phyloP scores from a whole-genome alignment of 2,113 vertebrate species.

The Gobiocypris rarus region DNA sequence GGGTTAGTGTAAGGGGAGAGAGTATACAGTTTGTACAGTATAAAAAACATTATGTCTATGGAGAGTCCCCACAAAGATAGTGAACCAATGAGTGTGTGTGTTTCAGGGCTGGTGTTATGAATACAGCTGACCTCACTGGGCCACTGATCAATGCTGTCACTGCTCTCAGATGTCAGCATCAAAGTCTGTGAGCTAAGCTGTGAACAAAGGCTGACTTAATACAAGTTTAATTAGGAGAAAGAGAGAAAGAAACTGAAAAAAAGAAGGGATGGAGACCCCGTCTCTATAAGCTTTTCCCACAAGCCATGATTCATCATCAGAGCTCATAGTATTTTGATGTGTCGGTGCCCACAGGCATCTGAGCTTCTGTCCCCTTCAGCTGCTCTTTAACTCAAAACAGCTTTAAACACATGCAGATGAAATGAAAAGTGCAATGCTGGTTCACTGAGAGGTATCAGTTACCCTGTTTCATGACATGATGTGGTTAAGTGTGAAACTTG shows the following conservation, averaged over 20 bases:
- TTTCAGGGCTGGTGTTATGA: constrained; percentile 11
- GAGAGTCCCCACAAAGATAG: too few species aligned
- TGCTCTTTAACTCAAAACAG: constrained; percentile 6
- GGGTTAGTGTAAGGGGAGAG: too few species aligned
- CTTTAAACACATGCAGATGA: background rate
- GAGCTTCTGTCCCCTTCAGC: constrained; percentile 23
- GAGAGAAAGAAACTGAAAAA: constrained; percentile 12
- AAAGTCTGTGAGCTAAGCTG: constrained; percentile 41
- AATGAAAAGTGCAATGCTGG: background rate
- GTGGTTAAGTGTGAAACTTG: background rate
- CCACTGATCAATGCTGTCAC: constrained; percentile 47
- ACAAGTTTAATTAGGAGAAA: background rate
- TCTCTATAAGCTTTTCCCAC: constrained; percentile 5
- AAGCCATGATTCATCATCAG: constrained; percentile 13
- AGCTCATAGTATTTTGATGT: constrained; percentile 21
- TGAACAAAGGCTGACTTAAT: background rate
- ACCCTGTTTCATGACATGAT: background rate
- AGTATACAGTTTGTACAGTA: too few species aligned
- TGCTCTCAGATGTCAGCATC: constrained; percentile 45
- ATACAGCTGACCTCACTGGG: constrained; percentile 22
- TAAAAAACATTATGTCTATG: too few species aligned
- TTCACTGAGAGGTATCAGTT: background rate
- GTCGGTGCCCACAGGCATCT: background rate
- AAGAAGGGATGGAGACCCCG: background rate
- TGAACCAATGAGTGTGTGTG: background rate